Evolutionary conservation across 2,113 vertebrate genomes (phyloP).

Genomic region (Philantomba maxwellii): DNA sequence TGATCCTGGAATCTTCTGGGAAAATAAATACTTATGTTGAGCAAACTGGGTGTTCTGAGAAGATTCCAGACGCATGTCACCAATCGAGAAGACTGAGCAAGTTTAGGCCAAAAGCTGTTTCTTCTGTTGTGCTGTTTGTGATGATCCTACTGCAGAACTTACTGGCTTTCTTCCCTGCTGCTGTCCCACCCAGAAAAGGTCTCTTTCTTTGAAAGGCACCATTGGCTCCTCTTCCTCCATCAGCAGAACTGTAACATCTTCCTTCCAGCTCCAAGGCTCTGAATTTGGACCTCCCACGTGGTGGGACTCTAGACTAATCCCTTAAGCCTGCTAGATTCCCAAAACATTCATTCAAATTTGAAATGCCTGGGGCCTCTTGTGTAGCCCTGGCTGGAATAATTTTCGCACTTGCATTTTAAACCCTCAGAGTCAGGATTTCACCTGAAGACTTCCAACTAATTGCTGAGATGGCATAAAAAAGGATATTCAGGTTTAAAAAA

Average conservation of each 20-base stretch:
- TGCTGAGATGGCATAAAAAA: not conserved
- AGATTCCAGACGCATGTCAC: not conserved
- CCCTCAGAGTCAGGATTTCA: not conserved
- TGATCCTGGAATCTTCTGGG: not conserved
- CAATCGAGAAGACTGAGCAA: not conserved
- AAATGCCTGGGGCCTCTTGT: not conserved
- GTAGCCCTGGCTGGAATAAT: not conserved
- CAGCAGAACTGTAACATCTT: not conserved
- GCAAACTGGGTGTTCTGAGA: not conserved
- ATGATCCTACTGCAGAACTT: not conserved
- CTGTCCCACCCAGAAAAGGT: not conserved
- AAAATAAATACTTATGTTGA: not conserved
- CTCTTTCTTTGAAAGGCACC: not conserved
- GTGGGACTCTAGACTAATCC: not conserved
- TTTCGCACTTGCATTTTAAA: not conserved
- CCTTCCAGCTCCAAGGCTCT: not conserved
- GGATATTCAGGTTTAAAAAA: not conserved
- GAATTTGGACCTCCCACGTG: not conserved
- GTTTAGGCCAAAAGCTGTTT: not conserved
- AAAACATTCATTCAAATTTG: constrained; percentile 47
- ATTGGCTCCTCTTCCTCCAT: not conserved
- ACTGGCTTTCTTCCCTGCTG: not conserved
- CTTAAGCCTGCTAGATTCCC: constrained; percentile 30
- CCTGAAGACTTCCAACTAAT: not conserved
- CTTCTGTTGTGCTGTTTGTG: not conserved